phyloP scores from a whole-genome alignment of 92 coral and sea anemone genomes.

The Actinostola sp. region DNA sequence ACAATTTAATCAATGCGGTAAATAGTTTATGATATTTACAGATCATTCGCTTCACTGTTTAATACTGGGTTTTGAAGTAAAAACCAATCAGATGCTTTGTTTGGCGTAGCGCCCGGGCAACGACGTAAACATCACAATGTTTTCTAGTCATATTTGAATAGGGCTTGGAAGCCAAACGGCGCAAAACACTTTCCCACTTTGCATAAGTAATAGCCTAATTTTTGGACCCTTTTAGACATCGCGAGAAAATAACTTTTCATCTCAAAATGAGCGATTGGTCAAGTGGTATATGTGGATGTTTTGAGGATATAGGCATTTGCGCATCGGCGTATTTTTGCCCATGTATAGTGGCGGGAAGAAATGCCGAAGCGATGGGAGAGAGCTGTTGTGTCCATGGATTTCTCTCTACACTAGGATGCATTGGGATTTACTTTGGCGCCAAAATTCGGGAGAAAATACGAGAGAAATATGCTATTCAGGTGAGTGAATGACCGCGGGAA shows the following conservation, averaged over 20 bases:
- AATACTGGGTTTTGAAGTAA: not conserved
- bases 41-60: not conserved
- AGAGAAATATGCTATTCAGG: constrained; percentile 50
- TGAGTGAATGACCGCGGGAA: no score
- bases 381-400: constrained; percentile 56
- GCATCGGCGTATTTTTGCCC: constrained; percentile 58
- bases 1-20: not conserved
- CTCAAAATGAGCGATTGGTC: constrained; percentile 65
- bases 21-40: constrained; percentile 9
- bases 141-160: not conserved
- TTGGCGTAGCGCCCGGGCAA: constrained; percentile 23
- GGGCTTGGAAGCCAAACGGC: constrained; percentile 2
- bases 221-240: not conserved
- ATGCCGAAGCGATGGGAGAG: constrained; percentile 67
- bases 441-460: constrained; percentile 62
- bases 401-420: constrained; percentile 52
- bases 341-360: constrained; percentile 61
- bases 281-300: constrained; percentile 63
- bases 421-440: constrained; percentile 69
- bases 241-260: not conserved
- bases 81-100: constrained; percentile 35
- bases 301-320: constrained; percentile 58
- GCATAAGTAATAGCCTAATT: not conserved
- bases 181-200: not conserved
- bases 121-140: constrained; percentile 13